phyloP scores from a whole-genome alignment of 2,888 invertebrate genomes.

The Perizoma flavofasciatum region DNA sequence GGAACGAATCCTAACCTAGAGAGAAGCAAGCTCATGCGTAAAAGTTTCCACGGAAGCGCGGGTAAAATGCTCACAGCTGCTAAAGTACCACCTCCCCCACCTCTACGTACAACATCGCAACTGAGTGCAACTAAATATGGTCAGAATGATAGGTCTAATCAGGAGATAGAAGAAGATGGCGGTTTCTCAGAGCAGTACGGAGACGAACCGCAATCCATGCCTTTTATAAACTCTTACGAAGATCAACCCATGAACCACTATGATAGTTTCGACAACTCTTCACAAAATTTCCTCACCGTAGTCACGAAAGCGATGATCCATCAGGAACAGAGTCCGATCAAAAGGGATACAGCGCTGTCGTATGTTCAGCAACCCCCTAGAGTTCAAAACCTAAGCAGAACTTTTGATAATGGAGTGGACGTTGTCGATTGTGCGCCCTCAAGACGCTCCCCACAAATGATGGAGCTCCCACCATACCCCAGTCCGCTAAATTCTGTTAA shows the following conservation, averaged over 20 bases:
- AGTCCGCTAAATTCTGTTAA: constrained; percentile 89
- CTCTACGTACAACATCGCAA: constrained; percentile 93
- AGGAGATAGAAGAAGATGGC: constrained; percentile 75
- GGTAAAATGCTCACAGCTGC: constrained; percentile 92
- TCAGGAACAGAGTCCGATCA: constrained; percentile 89
- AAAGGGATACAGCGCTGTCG: constrained; percentile 66
- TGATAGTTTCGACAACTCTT: constrained; percentile 69
- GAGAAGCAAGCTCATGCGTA: constrained; percentile 93
- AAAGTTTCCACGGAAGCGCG: constrained; percentile 93
- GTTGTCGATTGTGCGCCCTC: constrained; percentile 85
- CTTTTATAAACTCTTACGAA: constrained; percentile 84
- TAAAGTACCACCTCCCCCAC: constrained; percentile 94
- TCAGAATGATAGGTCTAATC: constrained; percentile 74
- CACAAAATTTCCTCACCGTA: constrained; percentile 86
- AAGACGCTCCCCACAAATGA: constrained; percentile 71
- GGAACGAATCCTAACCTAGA: constrained; percentile 92
- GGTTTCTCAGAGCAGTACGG: constrained; percentile 79
- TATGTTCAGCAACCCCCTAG: constrained; percentile 23
- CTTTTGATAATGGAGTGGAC: constrained; percentile 82
- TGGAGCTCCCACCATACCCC: constrained; percentile 91
- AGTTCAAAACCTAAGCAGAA: constrained; percentile 68
- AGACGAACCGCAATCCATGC: constrained; percentile 86
- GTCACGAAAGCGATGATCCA: constrained; percentile 94
- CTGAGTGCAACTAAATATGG: constrained; percentile 88
- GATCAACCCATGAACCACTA: constrained; percentile 68